Evolutionary conservation across 2,797 vertebrate species (phyloP).

Genomic region (Pantherophis vulpinus): DNA sequence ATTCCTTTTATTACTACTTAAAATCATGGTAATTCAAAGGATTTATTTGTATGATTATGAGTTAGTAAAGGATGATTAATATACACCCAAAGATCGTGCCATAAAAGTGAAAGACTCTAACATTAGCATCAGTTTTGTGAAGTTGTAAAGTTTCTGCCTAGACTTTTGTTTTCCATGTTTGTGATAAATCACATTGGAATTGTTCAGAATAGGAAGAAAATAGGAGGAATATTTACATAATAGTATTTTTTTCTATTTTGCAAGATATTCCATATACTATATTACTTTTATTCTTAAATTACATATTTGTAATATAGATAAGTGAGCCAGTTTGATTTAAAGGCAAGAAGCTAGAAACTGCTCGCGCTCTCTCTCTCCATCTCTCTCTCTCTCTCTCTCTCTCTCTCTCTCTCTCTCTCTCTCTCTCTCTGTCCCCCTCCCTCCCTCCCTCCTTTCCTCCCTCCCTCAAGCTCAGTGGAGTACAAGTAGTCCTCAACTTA

Average conservation of each 20-base stretch:
- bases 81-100: constrained; percentile 44
- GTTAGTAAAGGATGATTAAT: constrained; percentile 62
- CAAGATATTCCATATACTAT: constrained; percentile 51
- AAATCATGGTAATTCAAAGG: constrained; percentile 67
- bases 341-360: background rate
- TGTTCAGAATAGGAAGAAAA: constrained; percentile 47
- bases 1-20: constrained; percentile 70
- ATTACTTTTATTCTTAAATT: constrained; percentile 52
- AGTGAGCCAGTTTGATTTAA: background rate
- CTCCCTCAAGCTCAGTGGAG: background rate
- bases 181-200: constrained; percentile 46
- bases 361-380: too few species aligned
- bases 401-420: background rate
- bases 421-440: too few species aligned
- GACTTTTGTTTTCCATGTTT: constrained; percentile 29
- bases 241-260: constrained; percentile 43
- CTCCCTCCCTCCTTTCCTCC: background rate
- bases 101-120: constrained; percentile 59
- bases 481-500: background rate
- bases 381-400: too few species aligned
- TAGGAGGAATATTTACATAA: constrained; percentile 41
- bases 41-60: constrained; percentile 62
- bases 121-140: constrained; percentile 58
- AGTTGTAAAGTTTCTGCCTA: constrained; percentile 44
- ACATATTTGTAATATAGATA: constrained; percentile 42